Evolutionary conservation across 2,888 invertebrate genomes (phyloP).

Genomic region (Synergus japonicus): DNA sequence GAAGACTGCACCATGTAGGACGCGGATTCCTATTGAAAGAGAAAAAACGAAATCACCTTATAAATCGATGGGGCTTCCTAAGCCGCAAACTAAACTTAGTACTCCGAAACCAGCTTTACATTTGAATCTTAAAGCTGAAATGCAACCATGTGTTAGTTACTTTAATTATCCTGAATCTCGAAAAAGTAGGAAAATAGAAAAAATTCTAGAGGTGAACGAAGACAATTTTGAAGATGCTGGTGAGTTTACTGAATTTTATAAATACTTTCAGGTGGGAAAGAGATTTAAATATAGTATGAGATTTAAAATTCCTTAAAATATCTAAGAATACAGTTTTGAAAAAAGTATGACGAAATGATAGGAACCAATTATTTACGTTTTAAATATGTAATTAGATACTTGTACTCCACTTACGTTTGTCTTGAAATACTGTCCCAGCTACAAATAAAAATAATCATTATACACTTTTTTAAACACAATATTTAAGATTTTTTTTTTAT

Average conservation of each 20-base stretch:
- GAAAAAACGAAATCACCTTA: slow-evolving; percentile 7
- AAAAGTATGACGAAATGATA: too few species aligned
- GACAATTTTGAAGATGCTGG: background rate
- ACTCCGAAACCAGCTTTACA: background rate
- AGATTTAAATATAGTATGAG: too few species aligned
- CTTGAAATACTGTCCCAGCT: background rate
- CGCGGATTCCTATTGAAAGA: background rate
- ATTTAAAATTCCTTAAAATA: too few species aligned
- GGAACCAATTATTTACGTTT: too few species aligned
- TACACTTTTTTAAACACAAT: background rate
- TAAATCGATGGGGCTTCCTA: background rate
- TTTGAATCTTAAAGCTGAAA: slow-evolving; percentile 18
- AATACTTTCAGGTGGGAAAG: too few species aligned
- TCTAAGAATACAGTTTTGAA: too few species aligned
- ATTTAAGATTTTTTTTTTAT: background rate
- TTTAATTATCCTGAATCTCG: background rate
- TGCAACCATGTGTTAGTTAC: background rate
- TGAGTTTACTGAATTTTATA: background rate
- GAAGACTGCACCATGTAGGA: background rate
- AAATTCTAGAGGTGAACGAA: background rate
- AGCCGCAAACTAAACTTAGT: background rate
- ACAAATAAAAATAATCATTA: background rate
- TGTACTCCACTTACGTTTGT: background rate
- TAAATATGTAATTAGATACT: background rate
- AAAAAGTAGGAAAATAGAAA: background rate